Base-by-base conservation (phyloP, 2,888 invertebrate species). In the Gymnosoma rotundatum region DNA sequence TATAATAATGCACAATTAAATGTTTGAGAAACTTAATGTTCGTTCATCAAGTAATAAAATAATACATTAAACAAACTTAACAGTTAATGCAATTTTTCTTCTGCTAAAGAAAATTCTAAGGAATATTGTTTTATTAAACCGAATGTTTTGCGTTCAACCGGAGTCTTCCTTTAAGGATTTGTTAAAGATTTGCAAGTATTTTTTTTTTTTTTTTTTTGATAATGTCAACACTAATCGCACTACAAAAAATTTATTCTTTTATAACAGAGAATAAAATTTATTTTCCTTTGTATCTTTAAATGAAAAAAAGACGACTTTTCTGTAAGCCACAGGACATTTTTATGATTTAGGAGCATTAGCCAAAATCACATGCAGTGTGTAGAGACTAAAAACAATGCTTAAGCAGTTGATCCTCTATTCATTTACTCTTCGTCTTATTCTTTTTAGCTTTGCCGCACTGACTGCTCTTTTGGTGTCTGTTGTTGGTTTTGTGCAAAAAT, bases 201-300 rank as follows among this genome's bases (percentile, higher is more conserved):
- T 32, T 25, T 25, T 25, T 25, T 25, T 25, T 25, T 25, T 25
- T 64, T 38, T 42, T 45, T 64, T 74, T 84, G 56, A 84, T 86
- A 69, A 81, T 87, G 86, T 87, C 86, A 87, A 86, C 85, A 86
- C 78, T 85, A 83, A 81, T 86, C 72, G 84, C 83, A 64, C 36
- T 79, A 73, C 48, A 38, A 60, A 32, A 50, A 69, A 67, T 80
- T 25, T 50, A 48, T 69, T 73, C 42, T 50, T 14, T 58, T 42
- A 10, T 72, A 61, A 63, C 50, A 78, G 8, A 32, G 12, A 54
- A 54, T 20, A 32, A 60, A 32, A 56, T 42, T 72, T 10, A 7
- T 32, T 56, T 45, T 36, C 52, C 48, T 52, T 61, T 38, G 12
- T 58, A 36, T 69, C 20, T 63, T 45, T 72, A 20, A 16, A 21